Evolutionary conservation across 64 coral and sea anemone species (phyloP).

Genomic region (Dendronephthya gigantea): DNA sequence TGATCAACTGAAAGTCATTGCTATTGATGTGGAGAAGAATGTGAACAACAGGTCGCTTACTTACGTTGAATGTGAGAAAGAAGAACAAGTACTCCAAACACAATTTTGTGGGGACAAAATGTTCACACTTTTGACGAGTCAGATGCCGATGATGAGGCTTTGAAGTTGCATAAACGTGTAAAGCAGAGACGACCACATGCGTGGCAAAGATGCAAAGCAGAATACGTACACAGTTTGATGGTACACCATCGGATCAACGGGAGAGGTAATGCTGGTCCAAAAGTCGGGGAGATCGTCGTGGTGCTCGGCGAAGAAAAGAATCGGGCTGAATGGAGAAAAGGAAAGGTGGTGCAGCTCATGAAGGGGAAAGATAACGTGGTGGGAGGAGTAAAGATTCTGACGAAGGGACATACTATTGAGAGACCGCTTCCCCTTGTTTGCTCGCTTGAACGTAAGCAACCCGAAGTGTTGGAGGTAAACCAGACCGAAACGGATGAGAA

Average conservation of each 20-base stretch:
- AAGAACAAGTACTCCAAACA: not conserved
- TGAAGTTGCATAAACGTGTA: slow-evolving; percentile 30
- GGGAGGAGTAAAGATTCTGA: slow-evolving; percentile 24
- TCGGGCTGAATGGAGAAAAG: slow-evolving; percentile 28
- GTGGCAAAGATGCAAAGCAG: slow-evolving; percentile 24
- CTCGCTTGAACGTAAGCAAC: slow-evolving; percentile 13
- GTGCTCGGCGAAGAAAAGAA: slow-evolving; percentile 30
- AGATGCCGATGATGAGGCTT: slow-evolving; percentile 35
- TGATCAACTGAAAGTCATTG: slow-evolving; percentile 21
- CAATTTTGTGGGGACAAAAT: too few species aligned
- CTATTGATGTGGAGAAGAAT: too few species aligned
- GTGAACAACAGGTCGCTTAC: too few species aligned
- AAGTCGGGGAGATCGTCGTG: slow-evolving; percentile 16
- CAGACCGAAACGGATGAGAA: too few species aligned
- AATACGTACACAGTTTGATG: slow-evolving; percentile 41
- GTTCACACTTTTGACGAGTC: slow-evolving; percentile 22
- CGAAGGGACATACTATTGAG: slow-evolving; percentile 24
- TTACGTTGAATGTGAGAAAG: too few species aligned
- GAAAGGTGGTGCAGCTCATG: slow-evolving; percentile 21
- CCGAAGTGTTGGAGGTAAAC: too few species aligned
- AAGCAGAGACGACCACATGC: not conserved
- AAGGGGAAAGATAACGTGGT: slow-evolving; percentile 36
- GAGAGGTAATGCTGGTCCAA: not conserved
- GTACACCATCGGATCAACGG: slow-evolving; percentile 35
- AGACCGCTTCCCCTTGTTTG: slow-evolving; percentile 25